Evolutionary conservation across 2,888 invertebrate genomes (phyloP), one percentile per base, ranked within the genome.

Genomic region (Synanthedon vespiformis): DNA sequence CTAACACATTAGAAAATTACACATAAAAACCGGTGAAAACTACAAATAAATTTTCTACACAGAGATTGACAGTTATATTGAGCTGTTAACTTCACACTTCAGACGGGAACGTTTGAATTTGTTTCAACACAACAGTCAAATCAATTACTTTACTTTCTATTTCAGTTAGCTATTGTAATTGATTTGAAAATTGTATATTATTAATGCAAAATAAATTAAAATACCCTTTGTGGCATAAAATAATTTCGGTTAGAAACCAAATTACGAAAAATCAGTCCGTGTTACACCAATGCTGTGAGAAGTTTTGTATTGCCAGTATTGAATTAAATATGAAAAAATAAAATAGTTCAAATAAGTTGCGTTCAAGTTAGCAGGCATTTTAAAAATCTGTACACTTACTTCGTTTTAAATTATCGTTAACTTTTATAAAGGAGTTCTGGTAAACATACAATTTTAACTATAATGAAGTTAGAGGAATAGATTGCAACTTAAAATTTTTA

Each of bases 51-150:
- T 87, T 34, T 87, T 86, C 86, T 86, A 85, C 83, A 85, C 80
- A 80, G 80, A 83, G 78, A 87, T 79, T 87, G 88, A 87, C 87
- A 88, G 87, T 85, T 87, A 85, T 79, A 81, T 79, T 80, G 81
- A 82, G 82, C 83, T 57, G 61, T 57, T 85, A 86, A 80, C 81
- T 80, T 74, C 85, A 80, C 81, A 87, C 87, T 87, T 88, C 87
- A 84, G 80, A 86, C 84, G 84, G 81, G 82, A 86, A 85, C 85
- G 82, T 86, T 88, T 87, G 75, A 88, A 87, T 87, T 85, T 84
- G 83, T 85, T 85, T 85, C 78, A 80, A 78, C 77, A 72, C 75
- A 77, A 77, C 70, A 83, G 85, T 85, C 85, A 86, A 83, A 80
- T 80, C 73, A 81, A 80, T 69, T 70, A 78, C 83, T 77, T 71